phyloP scores from a whole-genome alignment of 1,140 invertebrate species.

The Carcinoscorpius rotundicauda region DNA sequence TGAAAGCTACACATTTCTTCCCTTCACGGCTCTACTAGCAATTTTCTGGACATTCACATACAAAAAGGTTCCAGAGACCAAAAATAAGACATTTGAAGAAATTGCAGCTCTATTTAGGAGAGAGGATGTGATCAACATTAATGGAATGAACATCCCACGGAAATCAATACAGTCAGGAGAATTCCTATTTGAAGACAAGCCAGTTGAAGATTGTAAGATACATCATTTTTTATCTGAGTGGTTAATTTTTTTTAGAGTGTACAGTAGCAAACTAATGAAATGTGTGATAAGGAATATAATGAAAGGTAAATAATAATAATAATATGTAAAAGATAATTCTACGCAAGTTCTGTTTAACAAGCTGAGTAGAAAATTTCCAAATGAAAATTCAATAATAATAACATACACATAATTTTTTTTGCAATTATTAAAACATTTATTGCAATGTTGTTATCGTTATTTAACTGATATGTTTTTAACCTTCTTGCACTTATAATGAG shows the following conservation, averaged over 20 bases:
- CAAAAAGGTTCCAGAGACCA: slow-evolving; percentile 44
- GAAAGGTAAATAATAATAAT: neutral
- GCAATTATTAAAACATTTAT: too few relatives aligned
- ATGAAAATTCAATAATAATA: too few relatives aligned
- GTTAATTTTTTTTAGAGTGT: too few relatives aligned
- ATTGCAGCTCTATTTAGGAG: slow-evolving; percentile 29
- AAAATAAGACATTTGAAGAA: slow-evolving; percentile 39
- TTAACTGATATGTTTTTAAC: too few relatives aligned
- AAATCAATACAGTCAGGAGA: slow-evolving; percentile 15
- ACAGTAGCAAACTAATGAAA: too few relatives aligned
- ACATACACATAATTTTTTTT: too few relatives aligned
- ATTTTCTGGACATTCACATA: slow-evolving; percentile 40
- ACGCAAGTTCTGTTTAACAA: too few relatives aligned
- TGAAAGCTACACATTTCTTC: slow-evolving; percentile 38
- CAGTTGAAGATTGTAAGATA: slow-evolving; percentile 11
- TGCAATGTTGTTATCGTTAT: too few relatives aligned
- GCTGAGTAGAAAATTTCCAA: too few relatives aligned
- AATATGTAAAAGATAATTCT: neutral
- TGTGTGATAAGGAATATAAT: neutral
- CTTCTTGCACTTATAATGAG: too few relatives aligned
- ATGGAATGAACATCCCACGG: slow-evolving; percentile 9
- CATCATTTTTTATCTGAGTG: too few relatives aligned
- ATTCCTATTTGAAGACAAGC: slow-evolving; percentile 14
- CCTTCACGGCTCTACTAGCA: slow-evolving; percentile 36
- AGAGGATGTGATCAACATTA: slow-evolving; percentile 13